Base-by-base conservation (phyloP, 2,888 invertebrate species). In the Gryllus longicercus region DNA sequence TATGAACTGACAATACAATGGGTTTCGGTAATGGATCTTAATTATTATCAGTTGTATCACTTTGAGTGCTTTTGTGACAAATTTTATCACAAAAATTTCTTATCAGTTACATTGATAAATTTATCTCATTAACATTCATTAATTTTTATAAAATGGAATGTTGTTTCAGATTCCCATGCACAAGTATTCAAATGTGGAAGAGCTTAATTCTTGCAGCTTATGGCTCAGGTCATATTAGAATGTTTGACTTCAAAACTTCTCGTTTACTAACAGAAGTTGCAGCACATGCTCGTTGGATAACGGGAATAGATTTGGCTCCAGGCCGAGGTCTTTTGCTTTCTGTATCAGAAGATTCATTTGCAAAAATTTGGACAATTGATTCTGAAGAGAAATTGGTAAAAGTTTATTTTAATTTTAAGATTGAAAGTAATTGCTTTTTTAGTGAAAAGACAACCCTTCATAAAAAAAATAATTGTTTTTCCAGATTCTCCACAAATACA, bases 201-300 rank as follows among this genome's bases (percentile, higher is more conserved):
- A 83, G 82, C n/a, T 81, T 83, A 50, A 77, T 85, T 11, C 81
- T 84, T 11, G 84, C 84, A 14, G 84, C 82, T 49, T 86, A 85
- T 81, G 85, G 85, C 16, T 85, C 84, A 16, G 85, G 85, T 18
- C 84, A 84, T 80, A 84, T 86, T 50, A 82, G 85, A 11, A 38
- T 85, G 12, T 85, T 85, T 79, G 82, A 82, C 12, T 76, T 78
- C 3, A 81, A 78, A 11, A 80, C 81, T 21, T 82, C 83, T 11
- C 80, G 81, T 63, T 76, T 85, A 23, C 49, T 83, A 2, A 81
- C 84, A 10, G 85, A 86, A 79, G 83, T 85, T 49, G 84, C 84
- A 14, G 85, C 85, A 50, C 86, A 86, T 80, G 85, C 85, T 25
- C 83, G 84, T 50, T 85, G 84, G 82, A 83, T 86, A 25, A 85